Evolutionary conservation across 2,797 vertebrate species (phyloP), one percentile per base, ranked within the genome.

Genomic region (Ptychadena robeensis): DNA sequence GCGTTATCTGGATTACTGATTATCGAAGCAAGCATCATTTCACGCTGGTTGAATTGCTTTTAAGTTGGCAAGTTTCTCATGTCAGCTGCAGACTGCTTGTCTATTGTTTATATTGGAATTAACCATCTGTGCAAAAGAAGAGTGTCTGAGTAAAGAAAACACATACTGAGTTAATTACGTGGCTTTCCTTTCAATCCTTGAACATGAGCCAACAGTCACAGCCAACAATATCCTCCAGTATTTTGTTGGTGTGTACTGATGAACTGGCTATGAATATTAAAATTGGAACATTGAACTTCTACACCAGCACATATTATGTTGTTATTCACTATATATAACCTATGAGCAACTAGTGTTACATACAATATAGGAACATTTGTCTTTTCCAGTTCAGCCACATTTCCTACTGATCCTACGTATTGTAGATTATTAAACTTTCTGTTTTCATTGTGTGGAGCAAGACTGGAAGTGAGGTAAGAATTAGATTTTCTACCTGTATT

Each of bases 21-120:
- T 87, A 87, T 87, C 89, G 85, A 89, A 88, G 89, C 89, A 89
- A 90, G 87, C 85, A 87, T 83, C 87, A 88, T 90, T 90, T 86
- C 57, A 68, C 69, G 65, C 65, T 59, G 53, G 63, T 40, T 57
- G 68, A 31, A 81, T 81, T 87, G 88, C 87, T 88, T 40, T 0
- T n/a, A n/a, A 87, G 85, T 75, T 0, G 86, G 79, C 87, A 77
- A 81, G 40, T 73, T 32, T 66, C 31, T 66, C 30, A 61, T 73
- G 67, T 67, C 14, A 74, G 44, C 44, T 81, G 68, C 69, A 65
- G 64, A 32, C 69, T 65, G 61, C 31, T 25, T 67, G 57, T 66
- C 79, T 81, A 70, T 73, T 81, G 61, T 31, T n/a, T 25, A 28
- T 66, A 67, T 67, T 44, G 66, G 75, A 77, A 77, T 67, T 48